These are phyloP conservation scores for Leptopilina clavipes DNA, from an alignment of 1,140 invertebrate species.

Conservation along the genomic window DNA sequence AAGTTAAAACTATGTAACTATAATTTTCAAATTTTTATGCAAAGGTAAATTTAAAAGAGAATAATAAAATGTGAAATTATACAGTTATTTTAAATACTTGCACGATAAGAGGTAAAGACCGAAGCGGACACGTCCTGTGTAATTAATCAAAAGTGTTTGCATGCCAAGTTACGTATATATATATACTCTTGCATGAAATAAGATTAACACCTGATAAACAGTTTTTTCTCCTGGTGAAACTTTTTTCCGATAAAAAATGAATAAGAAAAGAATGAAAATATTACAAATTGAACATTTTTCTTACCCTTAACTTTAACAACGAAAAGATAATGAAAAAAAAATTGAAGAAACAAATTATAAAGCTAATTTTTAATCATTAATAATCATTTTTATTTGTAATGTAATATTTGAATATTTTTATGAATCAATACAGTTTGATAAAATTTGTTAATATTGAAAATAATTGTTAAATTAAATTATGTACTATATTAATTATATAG, in stretches of 20 bases:
- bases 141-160: slow-evolving; percentile 30
- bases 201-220: slow-evolving; percentile 26
- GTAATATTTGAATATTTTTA: too few species aligned
- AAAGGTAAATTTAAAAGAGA: not conserved
- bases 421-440: too few species aligned
- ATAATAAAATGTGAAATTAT: slow-evolving; percentile 6
- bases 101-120: slow-evolving; percentile 1
- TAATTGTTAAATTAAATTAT: too few species aligned
- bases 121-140: not conserved
- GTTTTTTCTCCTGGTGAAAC: not conserved
- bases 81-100: not conserved
- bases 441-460: too few species aligned
- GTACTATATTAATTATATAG: too few species aligned
- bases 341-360: too few species aligned
- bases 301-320: too few species aligned
- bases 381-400: too few species aligned
- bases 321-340: too few species aligned
- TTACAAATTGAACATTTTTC: not conserved
- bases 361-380: too few species aligned
- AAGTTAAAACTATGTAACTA: too few species aligned
- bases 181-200: not conserved
- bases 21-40: not conserved
- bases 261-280: not conserved
- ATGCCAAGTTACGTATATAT: not conserved
- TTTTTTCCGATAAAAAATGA: not conserved